Conservation (phyloP, 1,140 invertebrate genomes). For the Cydia strobilella region DNA sequence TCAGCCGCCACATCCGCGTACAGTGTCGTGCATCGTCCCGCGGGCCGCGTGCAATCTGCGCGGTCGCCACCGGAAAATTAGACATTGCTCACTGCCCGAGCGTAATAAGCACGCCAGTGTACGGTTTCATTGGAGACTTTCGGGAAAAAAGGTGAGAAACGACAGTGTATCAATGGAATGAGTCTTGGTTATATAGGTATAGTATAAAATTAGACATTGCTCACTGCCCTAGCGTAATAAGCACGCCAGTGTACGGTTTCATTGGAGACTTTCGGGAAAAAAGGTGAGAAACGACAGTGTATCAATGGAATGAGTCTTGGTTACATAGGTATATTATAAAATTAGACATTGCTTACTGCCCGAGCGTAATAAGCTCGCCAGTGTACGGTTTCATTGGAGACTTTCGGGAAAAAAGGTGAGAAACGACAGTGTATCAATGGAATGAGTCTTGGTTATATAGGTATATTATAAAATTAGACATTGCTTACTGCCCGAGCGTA, state of each 20-base stretch:
- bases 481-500: slow-evolving; percentile 10
- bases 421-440: neutral
- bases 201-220: slow-evolving; percentile 45
- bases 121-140: neutral
- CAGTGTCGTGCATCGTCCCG: slow-evolving; percentile 43
- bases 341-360: slow-evolving; percentile 39
- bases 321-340: slow-evolving; percentile 35
- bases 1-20: slow-evolving; percentile 40
- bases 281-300: neutral
- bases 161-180: neutral
- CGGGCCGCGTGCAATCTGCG: slow-evolving; percentile 40
- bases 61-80: slow-evolving; percentile 45
- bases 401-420: neutral
- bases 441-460: neutral
- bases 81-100: slow-evolving; percentile 33
- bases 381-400: slow-evolving; percentile 1
- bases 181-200: neutral
- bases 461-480: slow-evolving; percentile 39
- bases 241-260: slow-evolving; percentile 12
- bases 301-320: neutral
- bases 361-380: neutral
- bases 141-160: neutral
- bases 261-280: neutral
- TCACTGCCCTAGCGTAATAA: neutral
- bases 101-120: slow-evolving; percentile 12